phyloP scores from a whole-genome alignment of 2,113 vertebrate genomes.

The Antigone vipio region DNA sequence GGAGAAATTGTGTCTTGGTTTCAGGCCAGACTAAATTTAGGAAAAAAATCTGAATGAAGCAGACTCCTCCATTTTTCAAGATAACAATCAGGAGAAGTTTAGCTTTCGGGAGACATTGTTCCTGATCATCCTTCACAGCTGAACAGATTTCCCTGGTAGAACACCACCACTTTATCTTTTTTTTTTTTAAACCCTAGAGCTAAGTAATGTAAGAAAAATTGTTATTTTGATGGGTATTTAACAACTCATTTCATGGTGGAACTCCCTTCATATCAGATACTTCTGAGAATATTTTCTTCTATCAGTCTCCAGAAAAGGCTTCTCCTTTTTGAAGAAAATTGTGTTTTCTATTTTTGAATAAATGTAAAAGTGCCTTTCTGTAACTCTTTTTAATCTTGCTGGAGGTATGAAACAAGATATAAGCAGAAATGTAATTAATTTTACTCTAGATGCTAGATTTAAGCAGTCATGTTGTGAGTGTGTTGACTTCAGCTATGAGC shows the following conservation, averaged over 20 bases:
- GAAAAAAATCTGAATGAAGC: neutral
- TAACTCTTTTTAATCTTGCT: neutral
- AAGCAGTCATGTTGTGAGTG: neutral
- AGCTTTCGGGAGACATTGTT: neutral
- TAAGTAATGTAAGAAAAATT: neutral
- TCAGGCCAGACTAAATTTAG: neutral
- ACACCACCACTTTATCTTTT: neutral
- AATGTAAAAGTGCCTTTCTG: neutral
- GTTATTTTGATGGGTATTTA: neutral
- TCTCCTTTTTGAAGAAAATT: neutral
- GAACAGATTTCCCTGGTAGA: neutral
- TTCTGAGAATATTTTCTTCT: neutral
- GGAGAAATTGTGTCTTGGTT: neutral
- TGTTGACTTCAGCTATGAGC: neutral
- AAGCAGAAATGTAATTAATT: neutral
- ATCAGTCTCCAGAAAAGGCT: neutral
- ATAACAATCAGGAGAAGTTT: neutral
- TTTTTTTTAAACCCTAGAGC: neutral
- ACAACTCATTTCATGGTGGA: neutral
- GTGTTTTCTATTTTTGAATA: neutral
- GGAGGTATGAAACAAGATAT: neutral
- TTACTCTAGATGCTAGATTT: neutral
- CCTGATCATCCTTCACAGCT: neutral
- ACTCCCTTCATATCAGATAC: neutral
- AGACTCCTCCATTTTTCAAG: neutral